phyloP scores from a whole-genome alignment of 2,888 invertebrate species.

The Iselma pallidipennis region DNA sequence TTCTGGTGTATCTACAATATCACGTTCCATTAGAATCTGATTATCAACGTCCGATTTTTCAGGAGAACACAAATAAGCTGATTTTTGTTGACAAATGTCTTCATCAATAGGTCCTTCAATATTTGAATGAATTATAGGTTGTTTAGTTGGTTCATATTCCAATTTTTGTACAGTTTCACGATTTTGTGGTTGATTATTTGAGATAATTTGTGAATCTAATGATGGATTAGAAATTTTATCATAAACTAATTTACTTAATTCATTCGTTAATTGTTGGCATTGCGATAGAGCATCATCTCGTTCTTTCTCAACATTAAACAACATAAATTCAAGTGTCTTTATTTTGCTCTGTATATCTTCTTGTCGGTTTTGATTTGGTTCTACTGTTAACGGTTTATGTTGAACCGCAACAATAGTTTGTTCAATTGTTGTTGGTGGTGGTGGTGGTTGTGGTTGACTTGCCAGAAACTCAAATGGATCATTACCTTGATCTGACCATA shows the following conservation, averaged over 20 bases:
- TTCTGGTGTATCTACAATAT: slow-evolving; percentile 9
- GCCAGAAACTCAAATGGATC: slow-evolving; percentile 36
- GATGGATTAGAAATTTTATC: slow-evolving; percentile 17
- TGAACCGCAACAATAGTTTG: background rate
- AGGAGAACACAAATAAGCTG: slow-evolving; percentile 44
- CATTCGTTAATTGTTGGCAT: slow-evolving; percentile 50
- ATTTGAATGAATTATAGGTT: slow-evolving; percentile 4
- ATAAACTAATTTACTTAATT: slow-evolving; percentile 47
- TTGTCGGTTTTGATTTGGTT: slow-evolving; percentile 37
- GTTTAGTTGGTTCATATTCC: slow-evolving; percentile 20
- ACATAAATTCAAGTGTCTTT: slow-evolving; percentile 52
- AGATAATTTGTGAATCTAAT: slow-evolving; percentile 27
- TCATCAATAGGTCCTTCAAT: slow-evolving; percentile 35
- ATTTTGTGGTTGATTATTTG: slow-evolving; percentile 6
- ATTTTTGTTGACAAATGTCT: slow-evolving; percentile 38
- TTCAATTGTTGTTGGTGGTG: background rate
- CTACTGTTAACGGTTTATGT: background rate
- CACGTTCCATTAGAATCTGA: slow-evolving; percentile 24
- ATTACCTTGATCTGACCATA: slow-evolving; percentile 34
- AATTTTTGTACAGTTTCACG: slow-evolving; percentile 13
- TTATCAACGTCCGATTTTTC: slow-evolving; percentile 30
- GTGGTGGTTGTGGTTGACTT: slow-evolving; percentile 2
- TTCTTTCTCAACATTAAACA: slow-evolving; percentile 53
- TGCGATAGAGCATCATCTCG: slow-evolving; percentile 50
- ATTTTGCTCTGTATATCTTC: slow-evolving; percentile 49